phyloP scores from a whole-genome alignment of 2,797 vertebrate genomes.

The Carcharodon carcharias region DNA sequence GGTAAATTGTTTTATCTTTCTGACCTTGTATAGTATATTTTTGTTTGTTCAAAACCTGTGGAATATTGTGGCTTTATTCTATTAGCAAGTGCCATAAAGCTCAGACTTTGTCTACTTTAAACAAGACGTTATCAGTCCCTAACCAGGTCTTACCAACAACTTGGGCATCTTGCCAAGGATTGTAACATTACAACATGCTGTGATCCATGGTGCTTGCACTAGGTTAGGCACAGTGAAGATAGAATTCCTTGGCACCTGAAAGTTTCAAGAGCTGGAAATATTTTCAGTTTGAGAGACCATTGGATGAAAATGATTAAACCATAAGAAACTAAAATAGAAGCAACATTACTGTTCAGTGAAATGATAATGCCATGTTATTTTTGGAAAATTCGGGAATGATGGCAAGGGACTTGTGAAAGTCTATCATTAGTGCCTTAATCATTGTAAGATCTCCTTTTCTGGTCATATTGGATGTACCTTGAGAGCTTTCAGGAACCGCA shows the following conservation, averaged over 20 bases:
- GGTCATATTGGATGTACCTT: background rate
- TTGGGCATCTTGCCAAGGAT: no score
- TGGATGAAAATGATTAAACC: background rate
- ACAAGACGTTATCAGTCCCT: no score
- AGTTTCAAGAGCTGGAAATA: background rate
- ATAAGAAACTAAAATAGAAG: background rate
- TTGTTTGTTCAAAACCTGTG: no score
- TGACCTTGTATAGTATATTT: no score
- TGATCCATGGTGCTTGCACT: background rate
- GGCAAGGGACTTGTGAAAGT: background rate
- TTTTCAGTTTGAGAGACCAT: background rate
- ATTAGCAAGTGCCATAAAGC: no score
- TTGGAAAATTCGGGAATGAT: background rate
- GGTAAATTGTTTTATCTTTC: no score
- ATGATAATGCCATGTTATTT: background rate
- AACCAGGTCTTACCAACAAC: no score
- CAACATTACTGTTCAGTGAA: background rate
- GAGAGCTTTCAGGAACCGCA: background rate
- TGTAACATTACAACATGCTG: no score
- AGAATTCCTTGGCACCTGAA: background rate
- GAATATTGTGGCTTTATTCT: no score
- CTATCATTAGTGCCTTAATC: background rate
- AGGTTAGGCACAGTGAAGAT: background rate
- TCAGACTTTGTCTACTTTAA: no score
- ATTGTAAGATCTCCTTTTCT: background rate